Percentiles rank a stretch among this genome's conserved stretches.
Conservation (phyloP, 1,140 invertebrate genomes). For the Batillaria attramentaria region DNA sequence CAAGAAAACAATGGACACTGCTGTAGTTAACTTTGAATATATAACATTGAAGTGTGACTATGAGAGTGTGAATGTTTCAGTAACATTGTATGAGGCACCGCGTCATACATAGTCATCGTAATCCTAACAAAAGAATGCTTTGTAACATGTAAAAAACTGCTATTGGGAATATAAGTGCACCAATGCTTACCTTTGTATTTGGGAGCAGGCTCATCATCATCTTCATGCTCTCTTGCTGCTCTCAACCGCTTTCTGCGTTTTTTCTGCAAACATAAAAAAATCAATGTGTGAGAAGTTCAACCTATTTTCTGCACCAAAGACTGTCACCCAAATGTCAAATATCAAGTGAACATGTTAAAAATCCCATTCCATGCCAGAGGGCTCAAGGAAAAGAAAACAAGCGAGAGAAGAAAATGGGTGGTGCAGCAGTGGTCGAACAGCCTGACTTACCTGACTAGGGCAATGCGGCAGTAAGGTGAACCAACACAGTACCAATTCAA, state of each 20-base stretch:
- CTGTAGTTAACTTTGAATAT: neutral
- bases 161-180: no score
- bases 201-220: slow-evolving; percentile 53
- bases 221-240: slow-evolving; percentile 58
- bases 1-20: slow-evolving; percentile 1
- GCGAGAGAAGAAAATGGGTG: neutral
- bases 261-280: slow-evolving; percentile 9
- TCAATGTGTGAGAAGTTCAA: neutral
- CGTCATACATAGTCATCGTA: no score
- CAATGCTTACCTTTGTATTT: slow-evolving; percentile 66
- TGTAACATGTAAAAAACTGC: no score
- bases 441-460: neutral
- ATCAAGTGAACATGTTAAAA: no score
- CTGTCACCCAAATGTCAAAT: neutral
- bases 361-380: no score
- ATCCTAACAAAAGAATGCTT: no score
- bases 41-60: no score
- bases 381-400: neutral
- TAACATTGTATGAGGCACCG: no score
- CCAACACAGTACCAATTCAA: neutral
- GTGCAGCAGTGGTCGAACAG: neutral
- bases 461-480: neutral
- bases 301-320: neutral
- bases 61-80: no score
- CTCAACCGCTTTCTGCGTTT: slow-evolving; percentile 45